These are phyloP conservation scores for Anomalospiza imberbis DNA, from an alignment of 2,797 vertebrate genomes.

Conservation along the genomic window DNA sequence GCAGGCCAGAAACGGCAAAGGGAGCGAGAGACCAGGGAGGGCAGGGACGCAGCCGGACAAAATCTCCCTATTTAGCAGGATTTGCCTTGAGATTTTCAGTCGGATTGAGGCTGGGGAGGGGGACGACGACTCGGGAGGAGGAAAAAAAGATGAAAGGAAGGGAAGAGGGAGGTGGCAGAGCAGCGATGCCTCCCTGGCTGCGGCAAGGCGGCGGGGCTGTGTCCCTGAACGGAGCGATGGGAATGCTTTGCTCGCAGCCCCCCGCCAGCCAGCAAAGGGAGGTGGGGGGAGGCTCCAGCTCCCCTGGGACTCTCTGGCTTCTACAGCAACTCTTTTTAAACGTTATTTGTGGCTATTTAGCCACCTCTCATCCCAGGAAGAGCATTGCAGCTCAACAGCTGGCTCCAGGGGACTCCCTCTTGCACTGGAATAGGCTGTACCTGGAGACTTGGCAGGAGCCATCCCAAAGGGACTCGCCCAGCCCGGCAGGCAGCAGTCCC, in stretches of 20 bases:
- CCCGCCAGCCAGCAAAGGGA: neutral
- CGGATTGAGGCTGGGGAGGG: neutral
- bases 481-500: neutral
- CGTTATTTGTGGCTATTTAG: neutral
- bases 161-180: neutral
- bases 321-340: neutral
- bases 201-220: neutral
- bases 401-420: neutral
- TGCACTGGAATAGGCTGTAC: neutral
- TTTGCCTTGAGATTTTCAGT: slow-evolving; percentile 11
- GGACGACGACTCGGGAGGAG: neutral
- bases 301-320: neutral
- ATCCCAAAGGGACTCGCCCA: neutral
- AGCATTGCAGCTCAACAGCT: neutral
- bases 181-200: neutral
- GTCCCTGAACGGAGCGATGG: neutral
- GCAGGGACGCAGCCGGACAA: neutral
- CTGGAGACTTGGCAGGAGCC: neutral
- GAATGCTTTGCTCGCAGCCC: neutral
- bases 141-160: neutral
- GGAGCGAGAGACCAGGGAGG: neutral
- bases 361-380: neutral
- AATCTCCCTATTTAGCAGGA: slow-evolving; percentile 38
- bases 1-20: slow-evolving; percentile 50
- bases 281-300: neutral